Evolutionary conservation across 2,113 vertebrate species (phyloP).

Genomic region (Numida meleagris): DNA sequence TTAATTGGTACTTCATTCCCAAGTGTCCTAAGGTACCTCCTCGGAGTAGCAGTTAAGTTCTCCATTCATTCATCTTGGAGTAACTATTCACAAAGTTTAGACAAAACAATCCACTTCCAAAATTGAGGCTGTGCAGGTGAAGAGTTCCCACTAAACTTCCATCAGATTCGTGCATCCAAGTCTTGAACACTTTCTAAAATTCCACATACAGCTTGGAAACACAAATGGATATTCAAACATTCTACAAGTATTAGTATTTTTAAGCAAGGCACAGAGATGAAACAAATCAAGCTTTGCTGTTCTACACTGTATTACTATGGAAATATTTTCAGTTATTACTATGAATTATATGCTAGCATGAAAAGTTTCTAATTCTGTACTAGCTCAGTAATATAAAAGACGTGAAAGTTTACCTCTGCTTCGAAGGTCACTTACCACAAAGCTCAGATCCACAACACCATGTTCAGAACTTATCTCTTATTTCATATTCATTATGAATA

Average conservation of each 20-base stretch:
- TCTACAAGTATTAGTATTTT: background rate
- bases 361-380: background rate
- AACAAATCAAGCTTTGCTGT: background rate
- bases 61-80: background rate
- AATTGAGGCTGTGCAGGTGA: background rate
- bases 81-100: background rate
- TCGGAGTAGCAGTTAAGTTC: background rate
- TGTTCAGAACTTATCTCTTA: background rate
- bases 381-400: background rate
- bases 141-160: background rate
- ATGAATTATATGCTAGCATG: background rate
- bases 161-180: background rate
- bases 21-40: background rate
- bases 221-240: accelerated
- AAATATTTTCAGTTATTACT: background rate
- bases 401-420: background rate
- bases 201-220: background rate
- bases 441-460: background rate
- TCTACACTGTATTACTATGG: background rate
- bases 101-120: background rate
- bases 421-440: constrained; percentile 5
- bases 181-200: background rate
- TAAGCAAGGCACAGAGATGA: background rate
- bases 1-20: background rate
- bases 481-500: background rate